Evolutionary conservation across 2,113 vertebrate species (phyloP).

Genomic region (Scalopus aquaticus): DNA sequence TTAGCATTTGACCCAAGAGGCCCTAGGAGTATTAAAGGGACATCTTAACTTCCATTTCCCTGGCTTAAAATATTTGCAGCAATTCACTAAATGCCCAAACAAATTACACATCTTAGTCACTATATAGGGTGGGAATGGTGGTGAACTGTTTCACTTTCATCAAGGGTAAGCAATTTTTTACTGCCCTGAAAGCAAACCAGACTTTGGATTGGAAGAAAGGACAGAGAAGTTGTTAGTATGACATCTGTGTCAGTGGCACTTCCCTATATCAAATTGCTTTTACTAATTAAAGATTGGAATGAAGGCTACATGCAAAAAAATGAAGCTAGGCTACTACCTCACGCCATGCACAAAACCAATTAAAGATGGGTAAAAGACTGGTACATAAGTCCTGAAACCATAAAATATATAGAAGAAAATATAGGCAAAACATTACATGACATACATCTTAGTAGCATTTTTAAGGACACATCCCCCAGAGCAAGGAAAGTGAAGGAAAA

Average conservation of each 20-base stretch:
- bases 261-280: background rate
- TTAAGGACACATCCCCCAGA: too few species aligned
- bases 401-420: too few species aligned
- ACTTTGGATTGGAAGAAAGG: background rate
- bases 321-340: too few species aligned
- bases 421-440: too few species aligned
- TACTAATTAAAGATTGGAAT: background rate
- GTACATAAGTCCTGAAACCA: too few species aligned
- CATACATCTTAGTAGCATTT: too few species aligned
- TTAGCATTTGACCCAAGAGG: background rate
- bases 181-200: background rate
- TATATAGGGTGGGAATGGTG: background rate
- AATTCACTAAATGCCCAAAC: background rate
- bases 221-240: background rate
- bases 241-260: background rate
- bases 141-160: background rate
- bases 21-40: background rate
- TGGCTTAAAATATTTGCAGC: background rate
- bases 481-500: too few species aligned
- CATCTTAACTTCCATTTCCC: background rate
- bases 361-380: too few species aligned
- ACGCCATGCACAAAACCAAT: too few species aligned
- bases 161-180: background rate
- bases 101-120: background rate
- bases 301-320: too few species aligned